phyloP scores from a whole-genome alignment of 1,140 invertebrate species.

The Magallana ariakensis region DNA sequence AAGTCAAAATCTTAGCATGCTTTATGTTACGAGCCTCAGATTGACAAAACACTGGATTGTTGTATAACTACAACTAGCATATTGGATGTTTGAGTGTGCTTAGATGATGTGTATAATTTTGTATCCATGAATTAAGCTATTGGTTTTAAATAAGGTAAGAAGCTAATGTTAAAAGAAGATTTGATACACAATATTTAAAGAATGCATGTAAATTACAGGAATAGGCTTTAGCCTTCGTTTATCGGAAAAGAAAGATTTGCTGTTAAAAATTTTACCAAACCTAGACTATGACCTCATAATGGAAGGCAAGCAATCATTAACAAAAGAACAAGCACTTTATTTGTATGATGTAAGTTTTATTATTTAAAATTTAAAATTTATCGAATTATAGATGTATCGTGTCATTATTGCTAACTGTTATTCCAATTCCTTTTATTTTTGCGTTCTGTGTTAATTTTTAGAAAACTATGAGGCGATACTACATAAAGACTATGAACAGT shows the following conservation, averaged over 20 bases:
- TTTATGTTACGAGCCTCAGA: no score
- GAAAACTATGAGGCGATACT: slow-evolving; percentile 10
- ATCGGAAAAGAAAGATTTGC: slow-evolving; percentile 20
- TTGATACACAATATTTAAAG: no score
- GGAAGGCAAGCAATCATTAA: background rate
- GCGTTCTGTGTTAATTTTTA: background rate
- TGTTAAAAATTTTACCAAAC: background rate
- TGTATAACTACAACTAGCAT: no score
- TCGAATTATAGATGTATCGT: background rate
- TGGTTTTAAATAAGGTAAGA: no score
- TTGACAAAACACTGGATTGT: no score
- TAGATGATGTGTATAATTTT: no score
- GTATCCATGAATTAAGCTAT: no score
- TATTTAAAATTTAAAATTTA: background rate
- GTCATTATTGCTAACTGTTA: no score
- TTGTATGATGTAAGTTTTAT: slow-evolving; percentile 28
- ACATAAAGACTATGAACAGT: slow-evolving; percentile 24
- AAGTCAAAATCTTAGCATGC: no score
- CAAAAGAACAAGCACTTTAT: slow-evolving; percentile 38
- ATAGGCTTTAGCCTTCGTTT: background rate
- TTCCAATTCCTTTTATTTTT: background rate
- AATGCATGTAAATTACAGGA: background rate
- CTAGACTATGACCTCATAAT: slow-evolving; percentile 12
- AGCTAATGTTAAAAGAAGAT: no score
- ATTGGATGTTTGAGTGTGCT: no score